Evolutionary conservation across 2,113 vertebrate species (phyloP).

Genomic region (Hippocampus zosterae): DNA sequence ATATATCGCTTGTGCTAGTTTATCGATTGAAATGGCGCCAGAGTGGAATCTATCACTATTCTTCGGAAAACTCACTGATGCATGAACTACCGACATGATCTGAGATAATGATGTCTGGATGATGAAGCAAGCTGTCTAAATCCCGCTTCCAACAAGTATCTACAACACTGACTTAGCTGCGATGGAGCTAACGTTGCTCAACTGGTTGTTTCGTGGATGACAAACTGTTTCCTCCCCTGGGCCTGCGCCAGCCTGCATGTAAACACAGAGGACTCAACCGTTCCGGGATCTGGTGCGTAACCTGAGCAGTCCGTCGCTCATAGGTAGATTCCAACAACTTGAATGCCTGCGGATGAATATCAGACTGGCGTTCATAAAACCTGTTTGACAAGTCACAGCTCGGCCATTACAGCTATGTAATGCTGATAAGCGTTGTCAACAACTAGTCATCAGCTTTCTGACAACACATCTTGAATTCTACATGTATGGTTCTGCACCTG

Average conservation of each 20-base stretch:
- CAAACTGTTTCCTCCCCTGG: constrained; percentile 18
- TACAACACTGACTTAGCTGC: background rate
- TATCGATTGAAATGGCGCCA: background rate
- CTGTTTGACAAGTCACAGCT: constrained; percentile 5
- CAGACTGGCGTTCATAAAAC: background rate
- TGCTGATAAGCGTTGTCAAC: background rate
- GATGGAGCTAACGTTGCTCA: constrained; percentile 14
- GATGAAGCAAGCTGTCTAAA: constrained; percentile 1
- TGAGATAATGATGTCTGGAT: background rate
- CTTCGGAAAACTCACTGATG: background rate
- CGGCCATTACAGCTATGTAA: background rate
- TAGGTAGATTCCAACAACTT: background rate
- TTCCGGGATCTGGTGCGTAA: constrained; percentile 3
- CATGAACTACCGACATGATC: background rate
- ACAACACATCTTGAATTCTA: background rate
- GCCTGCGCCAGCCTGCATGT: constrained; percentile 15
- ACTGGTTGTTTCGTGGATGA: constrained; percentile 27
- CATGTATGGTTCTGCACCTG: background rate
- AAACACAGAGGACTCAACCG: constrained; percentile 46
- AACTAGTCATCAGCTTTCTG: constrained; percentile 3
- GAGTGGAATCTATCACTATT: background rate
- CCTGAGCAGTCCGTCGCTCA: background rate
- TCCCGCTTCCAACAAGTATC: background rate
- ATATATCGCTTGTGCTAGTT: background rate
- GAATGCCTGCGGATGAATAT: background rate